These are phyloP conservation scores for Poeciliopsis paucimaculata DNA, from an alignment of 2,797 vertebrate genomes.

Conservation along the genomic window DNA sequence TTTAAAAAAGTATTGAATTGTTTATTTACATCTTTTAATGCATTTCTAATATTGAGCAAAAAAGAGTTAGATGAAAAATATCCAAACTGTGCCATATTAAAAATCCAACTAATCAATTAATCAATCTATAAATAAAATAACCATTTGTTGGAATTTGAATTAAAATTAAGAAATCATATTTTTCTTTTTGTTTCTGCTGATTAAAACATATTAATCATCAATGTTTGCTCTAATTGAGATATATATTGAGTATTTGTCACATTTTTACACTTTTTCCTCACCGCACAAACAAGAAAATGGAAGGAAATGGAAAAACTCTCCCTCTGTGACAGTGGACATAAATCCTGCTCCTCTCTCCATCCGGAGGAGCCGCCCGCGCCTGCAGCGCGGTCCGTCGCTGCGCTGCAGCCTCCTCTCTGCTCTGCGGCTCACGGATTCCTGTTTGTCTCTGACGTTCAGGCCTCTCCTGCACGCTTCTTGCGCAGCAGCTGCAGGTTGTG, in stretches of 20 bases:
- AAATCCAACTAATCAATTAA: no score
- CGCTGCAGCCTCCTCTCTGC: constrained; percentile 42
- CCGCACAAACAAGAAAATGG: not conserved
- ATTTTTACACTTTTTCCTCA: not conserved
- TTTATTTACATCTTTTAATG: no score
- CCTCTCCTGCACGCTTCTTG: not conserved
- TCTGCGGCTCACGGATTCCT: constrained; percentile 40
- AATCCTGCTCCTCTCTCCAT: not conserved
- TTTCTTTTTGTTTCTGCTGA: not conserved
- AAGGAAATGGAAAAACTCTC: not conserved
- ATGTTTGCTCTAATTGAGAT: not conserved
- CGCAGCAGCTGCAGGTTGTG: constrained; percentile 16
- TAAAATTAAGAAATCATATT: no score
- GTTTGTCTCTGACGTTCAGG: not conserved
- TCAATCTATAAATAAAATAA: no score
- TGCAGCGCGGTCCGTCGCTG: constrained; percentile 3
- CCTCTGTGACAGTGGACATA: not conserved
- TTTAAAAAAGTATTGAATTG: no score
- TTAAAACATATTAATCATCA: not conserved
- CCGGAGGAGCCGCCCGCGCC: constrained; percentile 5
- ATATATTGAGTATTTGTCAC: not conserved
- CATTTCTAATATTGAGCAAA: no score
- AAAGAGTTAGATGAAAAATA: no score
- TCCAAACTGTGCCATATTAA: no score
- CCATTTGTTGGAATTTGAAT: no score